Conservation (phyloP, 2,113 vertebrate genomes). For the Paedocypris sp. region DNA sequence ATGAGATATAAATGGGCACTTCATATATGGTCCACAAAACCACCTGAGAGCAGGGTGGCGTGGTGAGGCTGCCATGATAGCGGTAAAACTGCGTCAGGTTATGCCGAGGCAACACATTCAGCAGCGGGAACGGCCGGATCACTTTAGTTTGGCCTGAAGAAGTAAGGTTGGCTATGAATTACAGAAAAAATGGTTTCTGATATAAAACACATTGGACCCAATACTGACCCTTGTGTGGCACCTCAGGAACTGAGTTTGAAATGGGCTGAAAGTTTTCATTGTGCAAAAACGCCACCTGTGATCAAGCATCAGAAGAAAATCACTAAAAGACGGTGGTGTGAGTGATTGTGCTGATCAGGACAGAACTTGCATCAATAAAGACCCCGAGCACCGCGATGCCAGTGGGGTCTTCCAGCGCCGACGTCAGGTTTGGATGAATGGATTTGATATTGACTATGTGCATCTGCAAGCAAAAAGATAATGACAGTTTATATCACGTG, state of each 20-base stretch:
- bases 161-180: no score
- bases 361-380: slow-evolving; percentile 62
- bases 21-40: slow-evolving; percentile 75
- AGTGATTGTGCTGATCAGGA: background rate
- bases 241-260: slow-evolving; percentile 55
- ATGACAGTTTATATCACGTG: background rate
- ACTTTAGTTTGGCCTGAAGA: slow-evolving; percentile 58
- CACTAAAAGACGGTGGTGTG: background rate
- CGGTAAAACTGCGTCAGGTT: slow-evolving; percentile 67
- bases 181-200: background rate
- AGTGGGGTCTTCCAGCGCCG: slow-evolving; percentile 57
- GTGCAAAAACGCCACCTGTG: slow-evolving; percentile 54
- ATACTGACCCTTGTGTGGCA: slow-evolving; percentile 59
- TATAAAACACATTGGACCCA: background rate
- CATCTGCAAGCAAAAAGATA: slow-evolving; percentile 50
- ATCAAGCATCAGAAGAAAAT: background rate
- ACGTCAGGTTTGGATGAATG: slow-evolving; percentile 54
- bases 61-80: slow-evolving; percentile 77
- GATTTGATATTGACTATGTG: slow-evolving; percentile 73
- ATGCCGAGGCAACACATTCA: slow-evolving; percentile 56
- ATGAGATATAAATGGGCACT: slow-evolving; percentile 61
- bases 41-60: slow-evolving; percentile 61
- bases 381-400: slow-evolving; percentile 71
- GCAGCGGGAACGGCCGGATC: slow-evolving; percentile 64
- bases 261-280: slow-evolving; percentile 68